Percentiles rank a stretch among this genome's conserved stretches.
phyloP scores from a whole-genome alignment of 2,113 vertebrate species.

The Xenopus borealis region DNA sequence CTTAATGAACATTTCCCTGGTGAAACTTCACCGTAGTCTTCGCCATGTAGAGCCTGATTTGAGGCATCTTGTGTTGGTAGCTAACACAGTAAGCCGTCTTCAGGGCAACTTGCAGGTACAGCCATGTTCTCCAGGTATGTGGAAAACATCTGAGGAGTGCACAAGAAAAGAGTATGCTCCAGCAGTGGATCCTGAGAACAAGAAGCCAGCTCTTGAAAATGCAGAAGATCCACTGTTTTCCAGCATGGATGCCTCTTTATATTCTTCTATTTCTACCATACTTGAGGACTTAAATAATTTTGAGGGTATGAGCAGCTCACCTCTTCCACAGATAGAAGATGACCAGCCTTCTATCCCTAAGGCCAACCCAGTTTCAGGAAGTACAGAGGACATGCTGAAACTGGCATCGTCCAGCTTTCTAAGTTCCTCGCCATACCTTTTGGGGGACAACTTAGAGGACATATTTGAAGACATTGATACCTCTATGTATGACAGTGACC shows the following conservation, averaged over 20 bases:
- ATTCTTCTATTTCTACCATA: constrained; percentile 57
- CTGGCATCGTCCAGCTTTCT: constrained; percentile 18
- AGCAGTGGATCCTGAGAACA: not conserved
- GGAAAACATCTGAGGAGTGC: constrained; percentile 17
- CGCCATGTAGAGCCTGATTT: constrained; percentile 58
- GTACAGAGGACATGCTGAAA: not conserved
- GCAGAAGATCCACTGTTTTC: constrained; percentile 46
- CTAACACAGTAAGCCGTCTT: constrained; percentile 60
- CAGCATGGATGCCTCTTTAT: constrained; percentile 49
- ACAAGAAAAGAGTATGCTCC: not conserved
- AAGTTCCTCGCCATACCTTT: constrained; percentile 53
- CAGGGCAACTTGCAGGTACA: constrained; percentile 55
- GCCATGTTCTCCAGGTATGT: constrained; percentile 7
- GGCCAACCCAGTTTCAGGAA: constrained; percentile 10
- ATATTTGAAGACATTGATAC: constrained; percentile 67
- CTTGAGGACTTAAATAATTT: constrained; percentile 57
- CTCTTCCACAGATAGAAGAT: constrained; percentile 38
- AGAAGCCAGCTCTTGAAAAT: not conserved
- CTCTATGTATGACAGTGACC: constrained; percentile 65
- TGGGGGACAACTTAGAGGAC: constrained; percentile 58
- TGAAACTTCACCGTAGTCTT: constrained; percentile 63
- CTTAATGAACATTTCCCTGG: constrained; percentile 59
- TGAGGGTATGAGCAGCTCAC: constrained; percentile 51
- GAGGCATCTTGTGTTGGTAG: constrained; percentile 62
- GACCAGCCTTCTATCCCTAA: constrained; percentile 36